A percentile compares a stretch with the other conserved stretches of the same genome.
These are phyloP conservation scores for Cydia fagiglandana DNA, from an alignment of 1,140 invertebrate genomes.

Conservation along the genomic window DNA sequence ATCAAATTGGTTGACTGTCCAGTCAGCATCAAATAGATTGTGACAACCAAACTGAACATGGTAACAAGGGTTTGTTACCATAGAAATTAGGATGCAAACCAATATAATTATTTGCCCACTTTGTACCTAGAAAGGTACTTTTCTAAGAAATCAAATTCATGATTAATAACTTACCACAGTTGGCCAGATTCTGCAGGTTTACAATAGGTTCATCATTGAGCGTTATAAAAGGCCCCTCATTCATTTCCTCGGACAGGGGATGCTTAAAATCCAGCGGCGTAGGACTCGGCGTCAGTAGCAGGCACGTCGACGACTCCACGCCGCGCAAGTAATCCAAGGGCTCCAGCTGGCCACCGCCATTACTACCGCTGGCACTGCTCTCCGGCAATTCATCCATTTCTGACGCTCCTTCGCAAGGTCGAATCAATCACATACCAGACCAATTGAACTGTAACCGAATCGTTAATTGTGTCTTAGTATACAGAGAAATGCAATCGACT, in stretches of 20 bases:
- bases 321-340: slow-evolving; percentile 67
- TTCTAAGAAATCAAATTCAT: too few relatives aligned
- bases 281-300: slow-evolving; percentile 65
- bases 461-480: not conserved
- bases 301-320: slow-evolving; percentile 71
- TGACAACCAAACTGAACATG: not conserved
- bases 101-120: too few relatives aligned
- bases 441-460: slow-evolving; percentile 14
- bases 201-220: slow-evolving; percentile 56
- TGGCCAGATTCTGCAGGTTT: slow-evolving; percentile 55
- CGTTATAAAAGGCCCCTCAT: slow-evolving; percentile 57
- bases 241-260: slow-evolving; percentile 68
- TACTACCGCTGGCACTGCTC: slow-evolving; percentile 41
- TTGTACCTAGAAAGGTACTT: not conserved
- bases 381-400: slow-evolving; percentile 65
- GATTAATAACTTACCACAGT: slow-evolving; percentile 44
- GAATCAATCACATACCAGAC: slow-evolving; percentile 16
- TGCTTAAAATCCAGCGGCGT: slow-evolving; percentile 71
- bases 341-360: slow-evolving; percentile 50
- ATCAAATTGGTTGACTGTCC: too few relatives aligned
- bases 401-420: not conserved
- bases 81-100: too few relatives aligned
- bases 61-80: too few relatives aligned
- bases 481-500: not conserved
- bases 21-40: too few relatives aligned